Evolutionary conservation across 2,113 vertebrate genomes (phyloP).

Genomic region (Larimichthys polyactis): DNA sequence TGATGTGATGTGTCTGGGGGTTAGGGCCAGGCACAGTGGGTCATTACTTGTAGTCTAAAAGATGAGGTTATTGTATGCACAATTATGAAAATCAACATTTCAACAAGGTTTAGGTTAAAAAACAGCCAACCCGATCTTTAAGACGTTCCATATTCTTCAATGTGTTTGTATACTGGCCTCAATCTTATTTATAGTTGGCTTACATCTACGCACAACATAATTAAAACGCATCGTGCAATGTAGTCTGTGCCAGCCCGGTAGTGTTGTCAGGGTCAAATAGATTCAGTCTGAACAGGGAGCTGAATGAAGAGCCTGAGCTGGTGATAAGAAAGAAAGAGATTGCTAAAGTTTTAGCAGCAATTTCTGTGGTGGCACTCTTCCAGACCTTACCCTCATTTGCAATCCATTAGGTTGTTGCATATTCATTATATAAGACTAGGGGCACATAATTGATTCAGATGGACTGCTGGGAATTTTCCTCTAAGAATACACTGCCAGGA

Average conservation of each 20-base stretch:
- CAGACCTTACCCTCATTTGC: constrained; percentile 52
- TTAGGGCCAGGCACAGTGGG: background rate
- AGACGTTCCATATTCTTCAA: constrained; percentile 22
- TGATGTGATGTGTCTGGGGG: background rate
- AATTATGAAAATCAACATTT: background rate
- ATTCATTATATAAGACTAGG: constrained; percentile 58
- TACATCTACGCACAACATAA: constrained; percentile 63
- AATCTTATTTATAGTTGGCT: constrained; percentile 58
- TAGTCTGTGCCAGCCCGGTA: constrained; percentile 40
- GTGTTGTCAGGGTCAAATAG: constrained; percentile 63
- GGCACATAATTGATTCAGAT: constrained; percentile 45
- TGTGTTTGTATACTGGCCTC: constrained; percentile 17
- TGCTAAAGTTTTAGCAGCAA: constrained; percentile 41
- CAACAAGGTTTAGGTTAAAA: background rate
- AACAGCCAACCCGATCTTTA: background rate
- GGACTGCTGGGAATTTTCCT: constrained; percentile 20
- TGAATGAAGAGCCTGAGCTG: constrained; percentile 10
- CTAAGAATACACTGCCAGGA: constrained; percentile 6
- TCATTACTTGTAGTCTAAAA: background rate
- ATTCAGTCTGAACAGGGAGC: constrained; percentile 53
- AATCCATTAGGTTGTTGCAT: constrained; percentile 54
- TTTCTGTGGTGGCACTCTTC: constrained; percentile 43
- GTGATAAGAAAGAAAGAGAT: constrained; percentile 13
- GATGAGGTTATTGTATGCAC: background rate
- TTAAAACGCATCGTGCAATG: constrained; percentile 48